Evolutionary conservation across 2,113 vertebrate genomes (phyloP), one percentile per base, ranked within the genome.

Genomic region (Sylvietta virens): DNA sequence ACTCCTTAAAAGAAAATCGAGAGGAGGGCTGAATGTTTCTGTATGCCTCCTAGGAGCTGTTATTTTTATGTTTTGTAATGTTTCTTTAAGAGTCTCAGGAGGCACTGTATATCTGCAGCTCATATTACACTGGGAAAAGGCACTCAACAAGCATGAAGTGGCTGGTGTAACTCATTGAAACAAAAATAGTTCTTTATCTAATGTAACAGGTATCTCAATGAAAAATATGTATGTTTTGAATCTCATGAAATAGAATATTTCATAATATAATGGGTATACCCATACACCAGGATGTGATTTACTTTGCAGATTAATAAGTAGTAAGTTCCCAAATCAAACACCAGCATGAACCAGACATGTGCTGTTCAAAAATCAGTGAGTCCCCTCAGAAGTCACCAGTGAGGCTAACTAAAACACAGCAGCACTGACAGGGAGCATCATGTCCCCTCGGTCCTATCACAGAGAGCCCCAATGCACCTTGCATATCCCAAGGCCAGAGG

Each of bases 401-500:
- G 4, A 27, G 30, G 4, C 10, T 42, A 45, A 45, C 51, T 54
- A 60, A 77, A 72, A 31, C n/a, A 58, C 24, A 66, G 42, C 39
- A 72, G 23, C 33, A 20, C 26, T 6, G 30, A 21, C 8, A 64
- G 13, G 56, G 11, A 47, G 10, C 8, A 31, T 9, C 1, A 0
- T 13, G 23, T 30, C 12, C 12, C 44, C 16, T 74, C 4, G 2
- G 24, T 28, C 26, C 18, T 33, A 7, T 37, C 35, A 47, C 39
- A 64, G 18, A 50, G 16, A 72, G 4, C 16, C 22, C 10, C 11
- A 37, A 2, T 0, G 0, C 20, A 20, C 31, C 9, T 54, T 53
- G n/a, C 19, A 51, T 53, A 51, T 83, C 6, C 22, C 21, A 17
- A 44, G 51, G 26, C 23, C 14, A 13, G 48, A 78, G 21, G 6